A percentile compares a stretch with the other conserved stretches of the same genome.
phyloP scores from a whole-genome alignment of 2,797 vertebrate species.

The Chiroxiphia lanceolata region DNA sequence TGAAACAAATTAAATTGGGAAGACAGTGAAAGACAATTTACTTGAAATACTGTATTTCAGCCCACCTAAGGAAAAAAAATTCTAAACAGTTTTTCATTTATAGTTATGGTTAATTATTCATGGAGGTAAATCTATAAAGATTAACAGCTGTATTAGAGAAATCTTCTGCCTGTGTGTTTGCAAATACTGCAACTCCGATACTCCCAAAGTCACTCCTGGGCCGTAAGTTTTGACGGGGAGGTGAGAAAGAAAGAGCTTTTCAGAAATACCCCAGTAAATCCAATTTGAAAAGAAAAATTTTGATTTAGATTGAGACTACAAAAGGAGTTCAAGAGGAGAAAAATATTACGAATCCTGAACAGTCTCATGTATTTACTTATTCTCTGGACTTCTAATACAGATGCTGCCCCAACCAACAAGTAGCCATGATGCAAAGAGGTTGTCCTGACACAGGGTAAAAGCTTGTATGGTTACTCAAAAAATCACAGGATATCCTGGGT shows the following conservation, averaged over 20 bases:
- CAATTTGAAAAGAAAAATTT: neutral
- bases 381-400: neutral
- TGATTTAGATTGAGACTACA: neutral
- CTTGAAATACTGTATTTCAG: neutral
- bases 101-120: conserved; percentile 23
- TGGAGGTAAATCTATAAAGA: neutral
- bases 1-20: neutral
- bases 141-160: neutral
- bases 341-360: neutral
- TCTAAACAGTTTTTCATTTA: neutral
- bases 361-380: neutral
- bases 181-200: neutral
- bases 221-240: neutral
- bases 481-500: neutral
- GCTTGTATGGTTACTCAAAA: neutral
- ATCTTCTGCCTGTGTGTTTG: neutral
- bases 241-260: neutral
- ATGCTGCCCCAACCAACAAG: neutral
- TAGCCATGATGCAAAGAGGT: neutral
- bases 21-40: conserved; percentile 17
- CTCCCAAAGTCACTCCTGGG: neutral
- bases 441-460: neutral
- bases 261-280: neutral
- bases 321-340: neutral
- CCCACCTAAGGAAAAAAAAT: neutral